Base-by-base conservation (phyloP, 1,140 invertebrate species). In the Ceratina calcarata region DNA sequence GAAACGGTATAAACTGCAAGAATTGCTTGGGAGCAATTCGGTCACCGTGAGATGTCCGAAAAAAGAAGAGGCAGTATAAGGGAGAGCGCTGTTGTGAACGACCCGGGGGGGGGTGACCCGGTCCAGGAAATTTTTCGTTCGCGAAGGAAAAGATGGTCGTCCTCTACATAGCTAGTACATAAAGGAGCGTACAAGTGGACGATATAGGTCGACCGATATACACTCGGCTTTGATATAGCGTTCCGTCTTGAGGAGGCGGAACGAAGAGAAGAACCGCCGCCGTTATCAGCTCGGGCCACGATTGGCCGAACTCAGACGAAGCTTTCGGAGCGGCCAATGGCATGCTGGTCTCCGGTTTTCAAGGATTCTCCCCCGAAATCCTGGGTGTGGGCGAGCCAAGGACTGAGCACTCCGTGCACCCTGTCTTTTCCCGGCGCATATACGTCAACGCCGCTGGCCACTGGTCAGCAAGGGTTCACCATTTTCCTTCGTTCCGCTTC, bases 231-330 rank as follows among this genome's bases (percentile, higher is more conserved):
- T 85, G 80, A 82, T 82, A 83, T 86, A 86, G 80, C 82, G 84
- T 66, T 79, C 77, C 77, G 89, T 93, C 92, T 92, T 93, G 89
- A 92, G 90, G 90, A 91, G 92, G 91, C 91, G 92, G 91, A 90
- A 90, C 91, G 84, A 76, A 85, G 84, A 86, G 87, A 89, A 91
- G 85, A 86, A 87, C 81, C 87, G 89, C 88, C 91, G 82, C 84
- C 89, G 90, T 93, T 93, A 93, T 93, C 92, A 93, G 78, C 84
- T 87, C 82, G 87, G 68, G 53, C 83, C 80, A 72, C 88, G 91
- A 92, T 93, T 93, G 92, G 92, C 84, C 89, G 85, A 91, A 85
- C 83, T 84, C 76, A 77, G 84, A 71, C 68, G 85, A 76, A 83
- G 88, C 84, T 89, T 86, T 71, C 75, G 80, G 83, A 82, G 67